Conservation (phyloP, 2,797 vertebrate species). For the Acrossocheilus wenchowensis region DNA sequence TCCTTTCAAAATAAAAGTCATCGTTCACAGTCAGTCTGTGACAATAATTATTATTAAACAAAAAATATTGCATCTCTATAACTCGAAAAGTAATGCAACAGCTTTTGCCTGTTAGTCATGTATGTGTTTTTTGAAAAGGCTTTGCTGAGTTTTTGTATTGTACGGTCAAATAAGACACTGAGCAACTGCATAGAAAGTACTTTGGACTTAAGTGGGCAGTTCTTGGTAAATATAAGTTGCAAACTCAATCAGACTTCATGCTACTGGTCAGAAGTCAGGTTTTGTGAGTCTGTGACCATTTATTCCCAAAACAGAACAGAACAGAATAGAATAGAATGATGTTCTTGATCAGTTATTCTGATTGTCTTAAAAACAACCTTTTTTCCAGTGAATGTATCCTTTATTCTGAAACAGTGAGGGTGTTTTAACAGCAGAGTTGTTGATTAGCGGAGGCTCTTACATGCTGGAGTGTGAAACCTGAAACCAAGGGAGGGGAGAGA, state of each 20-base stretch:
- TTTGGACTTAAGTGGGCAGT: neutral
- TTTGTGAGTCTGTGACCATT: neutral
- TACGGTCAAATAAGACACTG: neutral
- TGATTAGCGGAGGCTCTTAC: conserved; percentile 66
- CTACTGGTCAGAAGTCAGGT: neutral
- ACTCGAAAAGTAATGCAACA: neutral
- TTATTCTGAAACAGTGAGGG: neutral
- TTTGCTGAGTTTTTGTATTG: no score
- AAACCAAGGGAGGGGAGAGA: conserved; percentile 66
- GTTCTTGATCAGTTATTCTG: neutral
- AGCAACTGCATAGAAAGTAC: neutral
- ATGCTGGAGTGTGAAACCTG: conserved; percentile 77
- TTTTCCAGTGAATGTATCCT: neutral
- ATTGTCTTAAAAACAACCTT: neutral
- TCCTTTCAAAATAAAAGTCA: neutral
- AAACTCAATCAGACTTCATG: neutral
- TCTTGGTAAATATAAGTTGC: neutral
- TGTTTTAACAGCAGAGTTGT: conserved; percentile 31
- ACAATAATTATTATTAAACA: no score
- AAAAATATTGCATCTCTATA: neutral
- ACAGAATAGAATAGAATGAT: neutral
- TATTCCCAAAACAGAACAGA: neutral
- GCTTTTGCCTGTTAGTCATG: neutral
- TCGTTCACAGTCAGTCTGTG: neutral
- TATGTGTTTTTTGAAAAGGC: neutral